Evolutionary conservation across 2,797 vertebrate species (phyloP), one percentile per base, ranked within the genome.

Genomic region (Melanotaenia parkinsoni): DNA sequence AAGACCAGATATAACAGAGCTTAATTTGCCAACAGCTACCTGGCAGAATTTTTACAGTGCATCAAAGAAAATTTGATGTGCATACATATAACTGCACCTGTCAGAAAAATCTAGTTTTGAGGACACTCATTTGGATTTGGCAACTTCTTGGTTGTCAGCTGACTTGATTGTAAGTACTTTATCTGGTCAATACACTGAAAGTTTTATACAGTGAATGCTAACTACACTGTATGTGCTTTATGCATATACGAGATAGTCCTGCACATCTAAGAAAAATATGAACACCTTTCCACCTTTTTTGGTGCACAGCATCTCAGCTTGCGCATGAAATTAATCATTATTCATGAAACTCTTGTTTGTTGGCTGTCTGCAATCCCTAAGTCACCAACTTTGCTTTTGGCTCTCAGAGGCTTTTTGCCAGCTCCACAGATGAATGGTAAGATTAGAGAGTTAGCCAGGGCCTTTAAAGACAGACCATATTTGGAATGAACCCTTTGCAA

Each of bases 381-480:
- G 75, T 88, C 84, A 74, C 58, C 69, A 66, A 50, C 74, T 79
- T 61, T 88, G 74, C 65, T 67, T 84, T 76, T 85, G 80, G 80
- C 69, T 85, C 56, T 70, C 33, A 40, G 77, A 58, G 63, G 73
- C 58, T 69, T 81, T 83, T 67, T 82, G 53, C 63, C 57, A 70
- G 79, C 72, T 81, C 37, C 18, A 63, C 65, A 82, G 80, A 76
- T 83, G 77, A 90, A 88, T 88, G 68, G 47, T 26, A 67, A 81
- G 86, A 85, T 91, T 90, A 88, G 76, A 74, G 69, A 86, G 72
- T 73, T 87, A 83, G 81, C 73, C 30, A 79, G 37, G 75, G 70
- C 87, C 79, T 86, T 82, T 86, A 84, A 88, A 78, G 73, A 61
- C 40, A 67, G 67, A 58, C 61, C 56, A 38, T 67, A 75, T 63